A percentile compares a stretch with the other conserved stretches of the same genome.
Conservation (phyloP, 2,888 invertebrate genomes). For the Lycocerus yunnanus region DNA sequence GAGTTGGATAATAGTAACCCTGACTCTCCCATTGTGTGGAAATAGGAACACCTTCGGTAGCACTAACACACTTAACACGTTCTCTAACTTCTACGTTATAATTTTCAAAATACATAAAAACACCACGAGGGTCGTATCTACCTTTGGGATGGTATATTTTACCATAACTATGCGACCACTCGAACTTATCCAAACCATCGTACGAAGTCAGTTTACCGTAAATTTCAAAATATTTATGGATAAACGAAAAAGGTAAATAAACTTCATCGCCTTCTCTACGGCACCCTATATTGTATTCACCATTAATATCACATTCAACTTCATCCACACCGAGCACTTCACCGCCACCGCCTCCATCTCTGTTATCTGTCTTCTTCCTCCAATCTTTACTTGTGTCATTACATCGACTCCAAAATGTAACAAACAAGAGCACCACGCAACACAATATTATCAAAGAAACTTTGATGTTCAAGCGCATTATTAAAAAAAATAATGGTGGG, state of each 20-base stretch:
- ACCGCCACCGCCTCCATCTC: slow-evolving; percentile 39
- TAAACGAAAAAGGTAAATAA: slow-evolving; percentile 89
- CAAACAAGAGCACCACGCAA: slow-evolving; percentile 67
- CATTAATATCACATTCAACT: slow-evolving; percentile 88
- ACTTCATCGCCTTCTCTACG: slow-evolving; percentile 83
- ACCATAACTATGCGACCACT: slow-evolving; percentile 94
- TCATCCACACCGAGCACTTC: slow-evolving; percentile 63
- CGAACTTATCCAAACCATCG: slow-evolving; percentile 80
- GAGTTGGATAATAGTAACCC: slow-evolving; percentile 97
- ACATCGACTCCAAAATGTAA: slow-evolving; percentile 78
- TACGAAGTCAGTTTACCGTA: slow-evolving; percentile 81
- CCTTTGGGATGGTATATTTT: slow-evolving; percentile 88
- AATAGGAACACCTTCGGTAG: slow-evolving; percentile 90
- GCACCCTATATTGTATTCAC: slow-evolving; percentile 62
- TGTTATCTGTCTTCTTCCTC: slow-evolving; percentile 32
- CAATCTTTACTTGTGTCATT: slow-evolving; percentile 59
- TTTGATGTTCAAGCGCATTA: slow-evolving; percentile 81
- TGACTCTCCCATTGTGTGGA: slow-evolving; percentile 96
- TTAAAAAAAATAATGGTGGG: slow-evolving; percentile 61
- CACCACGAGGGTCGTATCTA: slow-evolving; percentile 86
- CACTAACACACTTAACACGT: slow-evolving; percentile 95
- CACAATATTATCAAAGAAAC: slow-evolving; percentile 69
- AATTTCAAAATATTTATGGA: slow-evolving; percentile 93
- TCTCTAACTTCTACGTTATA: slow-evolving; percentile 97
- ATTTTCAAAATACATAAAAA: slow-evolving; percentile 96